Base-by-base conservation (phyloP, 2,113 vertebrate species). In the Macquaria ambigua region DNA sequence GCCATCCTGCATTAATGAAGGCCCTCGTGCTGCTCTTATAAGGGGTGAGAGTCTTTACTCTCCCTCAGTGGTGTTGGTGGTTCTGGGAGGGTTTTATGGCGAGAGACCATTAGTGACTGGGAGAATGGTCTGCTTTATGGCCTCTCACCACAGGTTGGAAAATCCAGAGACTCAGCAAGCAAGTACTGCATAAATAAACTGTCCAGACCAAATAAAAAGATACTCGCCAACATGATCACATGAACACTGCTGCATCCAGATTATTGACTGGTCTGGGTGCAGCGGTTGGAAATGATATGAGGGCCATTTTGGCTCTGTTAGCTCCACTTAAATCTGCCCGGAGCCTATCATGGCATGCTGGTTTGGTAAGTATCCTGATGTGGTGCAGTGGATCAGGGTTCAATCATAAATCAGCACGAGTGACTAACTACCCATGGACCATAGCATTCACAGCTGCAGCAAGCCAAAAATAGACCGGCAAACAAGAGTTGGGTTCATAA, bases 1-100 rank as follows among this genome's bases (percentile, higher is more conserved):
- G 82, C 50, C 69, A 73, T 80, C 61, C 70, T 6, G 73, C 75
- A 83, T 90, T 90, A 86, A 90, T 88, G 82, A 90, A 88, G 81
- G 86, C 79, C 64, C 64, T 76, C 59, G 46, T 85, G 86, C 84
- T 83, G 89, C 73, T 83, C 63, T 83, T 83, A 84, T 64, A 59
- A 82, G 73, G 70, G 64, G 53, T 59, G 69, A 61, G 63, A 43
- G 66, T 86, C 87, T 90, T 90, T 87, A 84, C 83, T 81, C 81
- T 77, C 59, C 74, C n/a, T 82, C 58, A 41, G 71, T 61, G 80
- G 76, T 82, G 75, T 70, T 75, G 39, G 81, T 74, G 82, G 76
- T 75, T 86, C 69, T 69, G 74, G 74, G 55, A 74, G 46, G 21
- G 37, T 86, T 93, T 92, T 89, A 92, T 77, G 72, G 59, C 8